Conservation (phyloP, 2,888 invertebrate species). For the Fragum whitleyi region DNA sequence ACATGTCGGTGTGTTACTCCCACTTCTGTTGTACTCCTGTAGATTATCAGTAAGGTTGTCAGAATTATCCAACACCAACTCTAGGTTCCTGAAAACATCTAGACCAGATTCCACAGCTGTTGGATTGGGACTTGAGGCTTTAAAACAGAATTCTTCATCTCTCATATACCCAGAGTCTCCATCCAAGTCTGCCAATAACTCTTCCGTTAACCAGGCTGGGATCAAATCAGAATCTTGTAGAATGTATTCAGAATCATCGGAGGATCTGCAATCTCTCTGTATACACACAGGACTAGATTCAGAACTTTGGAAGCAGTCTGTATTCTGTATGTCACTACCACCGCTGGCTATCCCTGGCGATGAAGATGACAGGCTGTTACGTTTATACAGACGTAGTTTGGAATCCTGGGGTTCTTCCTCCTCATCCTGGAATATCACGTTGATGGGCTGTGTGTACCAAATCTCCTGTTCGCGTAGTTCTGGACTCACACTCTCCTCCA, state of each 20-base stretch:
- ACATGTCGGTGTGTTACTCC: constrained; percentile 21
- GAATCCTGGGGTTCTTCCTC: constrained; percentile 53
- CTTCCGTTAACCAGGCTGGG: constrained; percentile 62
- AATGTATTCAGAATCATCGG: constrained; percentile 50
- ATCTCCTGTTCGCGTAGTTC: constrained; percentile 76
- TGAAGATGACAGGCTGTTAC: constrained; percentile 70
- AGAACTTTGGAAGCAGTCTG: constrained; percentile 32
- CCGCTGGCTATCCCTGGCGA: constrained; percentile 30
- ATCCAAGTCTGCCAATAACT: constrained; percentile 49
- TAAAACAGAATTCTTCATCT: constrained; percentile 21
- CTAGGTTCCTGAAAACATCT: constrained; percentile 9
- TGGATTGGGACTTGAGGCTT: constrained; percentile 58
- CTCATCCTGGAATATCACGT: constrained; percentile 65
- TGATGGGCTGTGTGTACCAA: constrained; percentile 79
- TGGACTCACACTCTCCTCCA: constrained; percentile 65
- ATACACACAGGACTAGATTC: constrained; percentile 52
- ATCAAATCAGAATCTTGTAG: constrained; percentile 59
- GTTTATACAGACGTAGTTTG: constrained; percentile 73
- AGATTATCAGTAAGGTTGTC: not conserved
- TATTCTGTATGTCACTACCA: not conserved
- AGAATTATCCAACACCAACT: not conserved
- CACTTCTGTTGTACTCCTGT: not conserved
- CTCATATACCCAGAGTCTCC: not conserved
- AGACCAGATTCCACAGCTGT: not conserved
- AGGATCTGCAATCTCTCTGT: constrained; percentile 22